Evolutionary conservation across 2,888 invertebrate species (phyloP).

Genomic region (Agrochola lychnidis): DNA sequence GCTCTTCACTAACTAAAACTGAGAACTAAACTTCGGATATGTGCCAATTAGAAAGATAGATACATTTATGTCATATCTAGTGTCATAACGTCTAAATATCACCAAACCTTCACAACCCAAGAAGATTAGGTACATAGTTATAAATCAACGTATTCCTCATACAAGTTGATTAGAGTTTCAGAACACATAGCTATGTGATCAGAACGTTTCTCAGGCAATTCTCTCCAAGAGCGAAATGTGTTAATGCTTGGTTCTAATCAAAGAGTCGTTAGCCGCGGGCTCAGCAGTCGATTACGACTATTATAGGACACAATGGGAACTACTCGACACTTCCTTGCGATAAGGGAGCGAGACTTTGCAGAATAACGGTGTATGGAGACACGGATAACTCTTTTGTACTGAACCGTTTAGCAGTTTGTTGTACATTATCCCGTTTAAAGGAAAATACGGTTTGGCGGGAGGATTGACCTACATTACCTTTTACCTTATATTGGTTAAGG

Average conservation of each 20-base stretch:
- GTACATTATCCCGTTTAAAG: slow-evolving; percentile 46
- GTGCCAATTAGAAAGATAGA: not conserved
- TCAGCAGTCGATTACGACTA: slow-evolving; percentile 82
- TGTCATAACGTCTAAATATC: not conserved
- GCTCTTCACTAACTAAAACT: no score
- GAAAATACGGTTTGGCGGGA: slow-evolving; percentile 16
- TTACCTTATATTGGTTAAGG: slow-evolving; percentile 31
- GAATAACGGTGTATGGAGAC: slow-evolving; percentile 49
- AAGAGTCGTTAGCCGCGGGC: slow-evolving; percentile 82
- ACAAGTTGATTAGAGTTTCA: slow-evolving; percentile 59
- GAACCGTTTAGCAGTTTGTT: slow-evolving; percentile 38
- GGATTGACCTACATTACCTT: slow-evolving; percentile 38
- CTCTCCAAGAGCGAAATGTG: slow-evolving; percentile 72
- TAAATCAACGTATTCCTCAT: slow-evolving; percentile 52
- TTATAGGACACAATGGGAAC: slow-evolving; percentile 79
- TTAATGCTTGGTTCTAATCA: slow-evolving; percentile 83
- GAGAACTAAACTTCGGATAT: no score
- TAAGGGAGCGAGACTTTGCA: slow-evolving; percentile 64
- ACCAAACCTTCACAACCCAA: slow-evolving; percentile 14
- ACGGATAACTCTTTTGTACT: slow-evolving; percentile 56
- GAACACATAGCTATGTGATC: slow-evolving; percentile 60
- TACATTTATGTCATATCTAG: not conserved
- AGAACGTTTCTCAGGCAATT: slow-evolving; percentile 61
- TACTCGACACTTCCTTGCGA: slow-evolving; percentile 80
- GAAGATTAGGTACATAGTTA: slow-evolving; percentile 47